Evolutionary conservation across 2,888 invertebrate genomes (phyloP).

Genomic region (Polietes domitor): DNA sequence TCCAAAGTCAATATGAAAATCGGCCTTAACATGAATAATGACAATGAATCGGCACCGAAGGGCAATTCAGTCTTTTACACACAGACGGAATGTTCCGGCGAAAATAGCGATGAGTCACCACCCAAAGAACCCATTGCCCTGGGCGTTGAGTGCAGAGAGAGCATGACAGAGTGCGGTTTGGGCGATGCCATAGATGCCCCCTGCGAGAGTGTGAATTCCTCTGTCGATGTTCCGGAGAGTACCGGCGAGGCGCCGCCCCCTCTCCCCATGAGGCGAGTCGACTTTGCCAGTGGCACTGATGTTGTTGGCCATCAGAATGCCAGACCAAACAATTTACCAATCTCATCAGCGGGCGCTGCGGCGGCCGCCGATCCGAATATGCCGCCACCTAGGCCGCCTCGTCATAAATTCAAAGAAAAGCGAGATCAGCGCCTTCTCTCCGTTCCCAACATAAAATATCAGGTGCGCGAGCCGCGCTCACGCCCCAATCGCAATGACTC

Average conservation of each 20-base stretch:
- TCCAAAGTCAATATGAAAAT: slow-evolving; percentile 86
- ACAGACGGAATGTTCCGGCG: slow-evolving; percentile 75
- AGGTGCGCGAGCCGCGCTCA: slow-evolving; percentile 79
- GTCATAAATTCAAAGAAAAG: slow-evolving; percentile 83
- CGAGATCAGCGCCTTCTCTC: slow-evolving; percentile 87
- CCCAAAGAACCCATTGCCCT: slow-evolving; percentile 61
- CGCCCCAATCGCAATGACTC: slow-evolving; percentile 78
- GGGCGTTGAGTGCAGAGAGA: slow-evolving; percentile 69
- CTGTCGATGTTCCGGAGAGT: slow-evolving; percentile 19
- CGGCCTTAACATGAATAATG: slow-evolving; percentile 75
- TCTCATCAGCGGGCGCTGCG: slow-evolving; percentile 76
- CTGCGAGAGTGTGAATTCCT: not conserved
- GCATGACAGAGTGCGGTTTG: slow-evolving; percentile 59
- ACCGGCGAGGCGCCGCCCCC: slow-evolving; percentile 6
- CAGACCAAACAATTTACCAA: slow-evolving; percentile 86
- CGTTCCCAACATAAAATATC: slow-evolving; percentile 89
- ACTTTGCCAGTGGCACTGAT: slow-evolving; percentile 77
- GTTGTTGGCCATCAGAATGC: slow-evolving; percentile 77
- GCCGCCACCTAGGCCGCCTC: slow-evolving; percentile 83
- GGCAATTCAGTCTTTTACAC: slow-evolving; percentile 79
- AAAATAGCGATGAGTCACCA: slow-evolving; percentile 69
- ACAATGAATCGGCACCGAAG: slow-evolving; percentile 81
- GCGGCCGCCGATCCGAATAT: slow-evolving; percentile 69
- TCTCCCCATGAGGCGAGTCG: slow-evolving; percentile 73
- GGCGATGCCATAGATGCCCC: slow-evolving; percentile 50